phyloP scores from a whole-genome alignment of 2,888 invertebrate species.

The Dimorphilus gyrociliatus region DNA sequence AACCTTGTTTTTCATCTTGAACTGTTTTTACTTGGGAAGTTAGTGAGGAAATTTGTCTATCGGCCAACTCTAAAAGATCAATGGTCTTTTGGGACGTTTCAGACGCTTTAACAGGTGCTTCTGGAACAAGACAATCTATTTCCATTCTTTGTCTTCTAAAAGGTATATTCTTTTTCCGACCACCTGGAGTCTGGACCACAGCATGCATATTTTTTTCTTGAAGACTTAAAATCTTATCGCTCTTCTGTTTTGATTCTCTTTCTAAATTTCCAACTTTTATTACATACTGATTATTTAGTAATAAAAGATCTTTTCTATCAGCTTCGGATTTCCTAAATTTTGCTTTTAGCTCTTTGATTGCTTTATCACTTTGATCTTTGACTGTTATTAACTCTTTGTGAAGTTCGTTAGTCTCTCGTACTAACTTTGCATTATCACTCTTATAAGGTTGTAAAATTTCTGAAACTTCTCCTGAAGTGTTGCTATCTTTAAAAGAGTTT shows the following conservation, averaged over 20 bases:
- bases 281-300: conserved; percentile 44
- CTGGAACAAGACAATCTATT: conserved; percentile 28
- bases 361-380: conserved; percentile 26
- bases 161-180: conserved; percentile 34
- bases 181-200: conserved; percentile 37
- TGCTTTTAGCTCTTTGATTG: conserved; percentile 38
- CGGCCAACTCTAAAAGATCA: conserved; percentile 23
- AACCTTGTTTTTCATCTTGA: conserved; percentile 22
- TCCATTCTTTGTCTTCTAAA: conserved; percentile 38
- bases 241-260: conserved; percentile 46
- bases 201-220: conserved; percentile 40
- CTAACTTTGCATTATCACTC: conserved; percentile 36
- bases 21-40: conserved; percentile 16
- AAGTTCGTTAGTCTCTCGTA: conserved; percentile 37
- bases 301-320: conserved; percentile 44
- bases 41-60: conserved; percentile 28
- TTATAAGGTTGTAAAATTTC: conserved; percentile 23
- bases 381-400: conserved; percentile 30
- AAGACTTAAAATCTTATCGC: conserved; percentile 41
- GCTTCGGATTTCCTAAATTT: conserved; percentile 43
- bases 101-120: conserved; percentile 6
- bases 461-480: background rate
- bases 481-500: background rate
- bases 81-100: conserved; percentile 6
- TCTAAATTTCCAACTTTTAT: conserved; percentile 48